Percentiles rank a stretch among this genome's conserved stretches.
Evolutionary conservation across 2,888 invertebrate species (phyloP).

Genomic region (Amphipyra tragopoginis): DNA sequence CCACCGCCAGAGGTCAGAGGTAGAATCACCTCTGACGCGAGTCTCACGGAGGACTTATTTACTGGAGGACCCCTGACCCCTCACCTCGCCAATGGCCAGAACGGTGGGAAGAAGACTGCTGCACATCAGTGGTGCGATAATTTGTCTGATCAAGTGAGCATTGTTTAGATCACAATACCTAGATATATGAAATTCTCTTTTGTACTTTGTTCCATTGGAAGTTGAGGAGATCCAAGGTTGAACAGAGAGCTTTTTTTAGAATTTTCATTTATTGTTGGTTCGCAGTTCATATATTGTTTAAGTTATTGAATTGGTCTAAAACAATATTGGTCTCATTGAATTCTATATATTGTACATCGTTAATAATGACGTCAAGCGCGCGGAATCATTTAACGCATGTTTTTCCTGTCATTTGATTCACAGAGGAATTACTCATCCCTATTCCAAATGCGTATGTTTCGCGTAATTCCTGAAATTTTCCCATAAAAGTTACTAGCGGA

Average conservation of each 20-base stretch:
- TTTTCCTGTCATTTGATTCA: slow-evolving; percentile 56
- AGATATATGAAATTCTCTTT: not conserved
- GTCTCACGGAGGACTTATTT: slow-evolving; percentile 86
- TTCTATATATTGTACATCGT: slow-evolving; percentile 18
- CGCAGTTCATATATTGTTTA: no score
- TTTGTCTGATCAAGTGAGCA: slow-evolving; percentile 91
- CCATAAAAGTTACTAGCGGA: not conserved
- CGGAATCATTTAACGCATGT: slow-evolving; percentile 28
- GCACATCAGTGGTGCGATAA: slow-evolving; percentile 91
- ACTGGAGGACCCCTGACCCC: slow-evolving; percentile 85
- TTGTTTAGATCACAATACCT: slow-evolving; percentile 11
- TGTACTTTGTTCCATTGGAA: not conserved
- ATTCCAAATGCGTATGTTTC: slow-evolving; percentile 22
- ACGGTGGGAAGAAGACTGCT: slow-evolving; percentile 89
- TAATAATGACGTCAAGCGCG: slow-evolving; percentile 46
- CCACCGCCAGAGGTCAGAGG: slow-evolving; percentile 75
- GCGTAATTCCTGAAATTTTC: slow-evolving; percentile 13
- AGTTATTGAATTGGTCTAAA: not conserved
- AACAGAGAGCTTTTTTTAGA: not conserved
- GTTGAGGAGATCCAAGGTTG: not conserved
- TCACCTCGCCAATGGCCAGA: slow-evolving; percentile 83
- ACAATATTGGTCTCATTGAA: slow-evolving; percentile 6
- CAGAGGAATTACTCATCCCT: slow-evolving; percentile 46
- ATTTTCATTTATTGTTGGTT: not conserved
- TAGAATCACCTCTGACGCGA: slow-evolving; percentile 81